Percentiles rank a stretch among this genome's conserved stretches.
These are phyloP conservation scores for Acrocera orbiculus DNA, from an alignment of 2,888 invertebrate genomes.

Conservation along the genomic window DNA sequence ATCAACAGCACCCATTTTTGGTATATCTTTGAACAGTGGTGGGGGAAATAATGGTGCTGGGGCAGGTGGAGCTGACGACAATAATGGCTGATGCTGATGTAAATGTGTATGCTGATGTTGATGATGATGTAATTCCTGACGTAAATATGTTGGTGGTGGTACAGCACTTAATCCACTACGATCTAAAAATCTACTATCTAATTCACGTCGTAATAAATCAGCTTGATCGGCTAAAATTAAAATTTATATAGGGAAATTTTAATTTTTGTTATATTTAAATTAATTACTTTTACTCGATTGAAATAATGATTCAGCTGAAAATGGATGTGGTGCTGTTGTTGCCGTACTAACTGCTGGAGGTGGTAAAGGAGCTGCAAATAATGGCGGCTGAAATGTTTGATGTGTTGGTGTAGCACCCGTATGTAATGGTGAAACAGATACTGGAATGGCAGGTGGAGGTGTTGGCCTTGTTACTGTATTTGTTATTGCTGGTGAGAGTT, in stretches of 20 bases:
- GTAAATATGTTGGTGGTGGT: slow-evolving; percentile 40
- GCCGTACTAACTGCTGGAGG: slow-evolving; percentile 26
- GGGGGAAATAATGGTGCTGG: slow-evolving; percentile 38
- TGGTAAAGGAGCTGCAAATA: slow-evolving; percentile 48
- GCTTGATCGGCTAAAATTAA: slow-evolving; percentile 47
- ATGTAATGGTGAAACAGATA: slow-evolving; percentile 13
- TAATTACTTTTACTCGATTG: slow-evolving; percentile 53
- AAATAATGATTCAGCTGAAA: slow-evolving; percentile 74
- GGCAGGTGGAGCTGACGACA: slow-evolving; percentile 41
- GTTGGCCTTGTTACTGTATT: slow-evolving; percentile 37
- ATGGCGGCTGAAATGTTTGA: slow-evolving; percentile 39
- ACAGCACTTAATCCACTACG: slow-evolving; percentile 53
- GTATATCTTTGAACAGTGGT: slow-evolving; percentile 71
- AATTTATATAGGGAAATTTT: neutral
- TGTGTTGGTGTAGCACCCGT: slow-evolving; percentile 34
- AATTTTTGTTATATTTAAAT: neutral
- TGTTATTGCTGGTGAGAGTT: slow-evolving; percentile 32
- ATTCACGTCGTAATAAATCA: slow-evolving; percentile 71
- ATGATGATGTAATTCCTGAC: slow-evolving; percentile 84
- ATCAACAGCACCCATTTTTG: slow-evolving; percentile 62
- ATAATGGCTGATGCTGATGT: slow-evolving; percentile 64
- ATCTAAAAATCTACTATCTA: slow-evolving; percentile 79
- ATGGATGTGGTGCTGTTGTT: slow-evolving; percentile 58
- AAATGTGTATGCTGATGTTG: slow-evolving; percentile 85
- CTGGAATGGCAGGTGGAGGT: slow-evolving; percentile 30